Base-by-base conservation (phyloP, 2,797 vertebrate genomes). In the Astyanax mexicanus region DNA sequence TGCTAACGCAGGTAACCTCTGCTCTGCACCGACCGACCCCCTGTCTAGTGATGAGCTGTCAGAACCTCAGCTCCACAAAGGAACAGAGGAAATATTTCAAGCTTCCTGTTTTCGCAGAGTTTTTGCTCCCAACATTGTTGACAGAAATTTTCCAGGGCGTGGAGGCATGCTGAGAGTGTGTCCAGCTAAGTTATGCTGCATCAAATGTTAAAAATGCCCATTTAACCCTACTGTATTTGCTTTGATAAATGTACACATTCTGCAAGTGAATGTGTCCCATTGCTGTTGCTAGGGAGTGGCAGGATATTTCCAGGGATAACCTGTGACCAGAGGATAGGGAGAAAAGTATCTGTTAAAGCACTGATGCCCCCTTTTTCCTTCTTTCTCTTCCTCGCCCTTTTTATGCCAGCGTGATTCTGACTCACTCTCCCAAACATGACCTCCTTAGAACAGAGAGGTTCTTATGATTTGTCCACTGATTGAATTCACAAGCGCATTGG, bases 21-120 rank as follows among this genome's bases (percentile, higher is more conserved):
- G n/a, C 44, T 45, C 55, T 64, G 9, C 37, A 10, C 44, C 58
- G 21, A 55, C 47, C 47, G 35, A 23, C 49, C 21, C 40, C 40
- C 40, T 17, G 15, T 57, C 29, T 10, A 13, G 54, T 38, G 27
- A 69, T 27, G 42, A 51, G 38, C 44, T 55, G 72, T 79, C 77
- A 52, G 60, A 69, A 40, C 60, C 66, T 58, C 27, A 57, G 60
- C 19, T 71, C 68, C 44, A 25, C 1, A 23, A 62, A 72, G 72
- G 69, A 65, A 77, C 70, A 77, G 80, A 86, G 87, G 87, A 90
- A 89, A 89, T 83, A 78, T 88, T 82, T 81, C 38, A 21, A 78
- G 77, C 86, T 86, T 90, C 89, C 88, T 91, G 88, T 89, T 91
- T 83, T 86, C 86, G 79, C 58, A 21, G 74, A 45, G 13, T 23